Conservation (phyloP, 2,797 vertebrate species). For the Spatula versicolor region DNA sequence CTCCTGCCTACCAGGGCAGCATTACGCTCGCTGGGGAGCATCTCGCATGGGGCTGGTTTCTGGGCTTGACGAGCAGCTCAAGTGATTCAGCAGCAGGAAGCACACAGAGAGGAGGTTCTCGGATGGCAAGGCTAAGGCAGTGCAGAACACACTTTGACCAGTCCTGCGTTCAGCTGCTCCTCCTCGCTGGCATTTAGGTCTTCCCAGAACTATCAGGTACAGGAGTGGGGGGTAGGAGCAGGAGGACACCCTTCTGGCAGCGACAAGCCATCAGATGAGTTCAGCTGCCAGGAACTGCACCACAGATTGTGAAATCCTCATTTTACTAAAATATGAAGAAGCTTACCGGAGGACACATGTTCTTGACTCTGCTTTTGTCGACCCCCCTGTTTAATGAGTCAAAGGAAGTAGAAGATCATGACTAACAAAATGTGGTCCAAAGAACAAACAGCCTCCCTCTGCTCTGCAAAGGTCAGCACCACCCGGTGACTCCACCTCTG, state of each 20-base stretch:
- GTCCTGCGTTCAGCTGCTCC: not conserved
- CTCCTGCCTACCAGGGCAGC: not conserved
- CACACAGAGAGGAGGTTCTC: not conserved
- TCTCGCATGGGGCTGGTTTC: rapidly evolving
- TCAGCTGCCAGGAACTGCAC: not conserved
- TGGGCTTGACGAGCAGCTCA: not conserved
- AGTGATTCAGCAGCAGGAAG: slow-evolving; percentile 1
- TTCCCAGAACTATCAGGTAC: not conserved
- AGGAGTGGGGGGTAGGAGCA: rapidly evolving
- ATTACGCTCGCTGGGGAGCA: not conserved
- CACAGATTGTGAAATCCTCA: not conserved
- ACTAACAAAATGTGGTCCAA: not conserved
- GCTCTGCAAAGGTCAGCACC: not conserved
- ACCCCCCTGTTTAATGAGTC: not conserved
- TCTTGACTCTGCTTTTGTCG: rapidly evolving
- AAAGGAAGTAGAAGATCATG: not conserved
- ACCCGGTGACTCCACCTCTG: too few relatives aligned
- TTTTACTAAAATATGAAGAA: not conserved
- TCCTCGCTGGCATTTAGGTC: too few relatives aligned
- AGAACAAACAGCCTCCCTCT: not conserved
- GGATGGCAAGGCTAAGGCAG: rapidly evolving
- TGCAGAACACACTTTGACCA: too few relatives aligned
- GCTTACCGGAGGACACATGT: not conserved
- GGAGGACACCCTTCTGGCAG: not conserved
- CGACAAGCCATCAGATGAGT: not conserved